Percentiles rank a stretch among this genome's conserved stretches.
These are phyloP conservation scores for Zosterops hypoxanthus DNA, from an alignment of 2,113 vertebrate genomes.

Conservation along the genomic window DNA sequence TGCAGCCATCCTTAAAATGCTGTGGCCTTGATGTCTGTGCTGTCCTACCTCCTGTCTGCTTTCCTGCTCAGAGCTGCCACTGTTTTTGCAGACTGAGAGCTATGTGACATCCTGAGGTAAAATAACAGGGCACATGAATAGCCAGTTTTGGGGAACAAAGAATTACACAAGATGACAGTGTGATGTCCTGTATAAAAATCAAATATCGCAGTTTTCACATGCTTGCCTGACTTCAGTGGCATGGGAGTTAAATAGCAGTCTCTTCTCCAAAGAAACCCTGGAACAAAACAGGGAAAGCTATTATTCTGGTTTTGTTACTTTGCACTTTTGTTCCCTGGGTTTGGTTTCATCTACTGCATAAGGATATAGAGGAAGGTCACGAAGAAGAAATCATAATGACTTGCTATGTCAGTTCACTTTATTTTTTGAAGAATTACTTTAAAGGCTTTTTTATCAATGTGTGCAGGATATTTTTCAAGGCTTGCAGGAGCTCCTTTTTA, in stretches of 20 bases:
- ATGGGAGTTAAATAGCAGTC: neutral
- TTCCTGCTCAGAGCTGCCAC: neutral
- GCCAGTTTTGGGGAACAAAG: neutral
- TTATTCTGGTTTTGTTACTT: neutral
- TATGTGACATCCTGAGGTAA: neutral
- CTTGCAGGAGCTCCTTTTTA: neutral
- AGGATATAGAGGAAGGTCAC: neutral
- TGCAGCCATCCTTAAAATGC: neutral
- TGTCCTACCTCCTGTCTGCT: neutral
- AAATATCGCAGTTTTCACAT: neutral
- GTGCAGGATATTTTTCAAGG: neutral
- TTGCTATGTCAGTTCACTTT: neutral
- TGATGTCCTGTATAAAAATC: neutral
- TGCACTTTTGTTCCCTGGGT: neutral
- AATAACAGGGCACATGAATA: neutral
- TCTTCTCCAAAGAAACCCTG: neutral
- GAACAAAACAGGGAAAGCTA: neutral
- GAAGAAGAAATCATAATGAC: neutral
- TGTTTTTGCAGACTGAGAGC: neutral
- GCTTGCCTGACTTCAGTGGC: neutral
- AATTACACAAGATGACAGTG: neutral
- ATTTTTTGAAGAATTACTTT: neutral
- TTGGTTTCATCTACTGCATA: neutral
- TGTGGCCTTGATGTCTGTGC: neutral
- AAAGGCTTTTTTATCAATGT: neutral